These are phyloP conservation scores for Megalopta genalis DNA, from an alignment of 1,140 invertebrate species.

Conservation along the genomic window DNA sequence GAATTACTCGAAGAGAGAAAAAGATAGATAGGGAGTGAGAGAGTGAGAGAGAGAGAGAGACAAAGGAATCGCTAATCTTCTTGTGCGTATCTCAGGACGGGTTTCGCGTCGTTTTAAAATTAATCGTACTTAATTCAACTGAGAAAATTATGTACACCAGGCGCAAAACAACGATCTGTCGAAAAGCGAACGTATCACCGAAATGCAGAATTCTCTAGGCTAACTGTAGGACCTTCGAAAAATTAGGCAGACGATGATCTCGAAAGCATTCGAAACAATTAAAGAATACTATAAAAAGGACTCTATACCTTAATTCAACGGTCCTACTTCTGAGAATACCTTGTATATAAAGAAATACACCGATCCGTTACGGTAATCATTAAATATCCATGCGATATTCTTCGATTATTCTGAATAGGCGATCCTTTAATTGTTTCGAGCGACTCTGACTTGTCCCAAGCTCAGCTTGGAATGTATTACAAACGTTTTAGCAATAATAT, in stretches of 20 bases:
- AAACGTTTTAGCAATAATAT: neutral
- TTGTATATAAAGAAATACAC: too few relatives aligned
- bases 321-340: too few relatives aligned
- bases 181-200: conserved; percentile 28
- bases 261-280: conserved; percentile 18
- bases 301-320: too few relatives aligned
- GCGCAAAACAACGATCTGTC: conserved; percentile 1
- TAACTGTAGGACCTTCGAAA: conserved; percentile 1
- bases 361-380: too few relatives aligned
- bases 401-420: neutral
- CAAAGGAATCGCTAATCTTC: conserved; percentile 16
- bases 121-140: conserved; percentile 7
- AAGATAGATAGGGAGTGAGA: too few relatives aligned
- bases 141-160: conserved; percentile 3
- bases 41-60: neutral
- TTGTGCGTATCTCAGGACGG: conserved; percentile 48
- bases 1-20: neutral
- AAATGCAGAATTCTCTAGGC: conserved; percentile 26
- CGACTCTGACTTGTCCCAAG: conserved; percentile 2
- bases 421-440: conserved; percentile 8
- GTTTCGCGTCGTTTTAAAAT: conserved; percentile 23
- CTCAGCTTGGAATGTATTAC: conserved; percentile 4
- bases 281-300: too few relatives aligned
- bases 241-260: neutral
- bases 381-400: too few relatives aligned